Evolutionary conservation across 2,113 vertebrate genomes (phyloP), one percentile per base, ranked within the genome.

Genomic region (Protomyctophum bolini): DNA sequence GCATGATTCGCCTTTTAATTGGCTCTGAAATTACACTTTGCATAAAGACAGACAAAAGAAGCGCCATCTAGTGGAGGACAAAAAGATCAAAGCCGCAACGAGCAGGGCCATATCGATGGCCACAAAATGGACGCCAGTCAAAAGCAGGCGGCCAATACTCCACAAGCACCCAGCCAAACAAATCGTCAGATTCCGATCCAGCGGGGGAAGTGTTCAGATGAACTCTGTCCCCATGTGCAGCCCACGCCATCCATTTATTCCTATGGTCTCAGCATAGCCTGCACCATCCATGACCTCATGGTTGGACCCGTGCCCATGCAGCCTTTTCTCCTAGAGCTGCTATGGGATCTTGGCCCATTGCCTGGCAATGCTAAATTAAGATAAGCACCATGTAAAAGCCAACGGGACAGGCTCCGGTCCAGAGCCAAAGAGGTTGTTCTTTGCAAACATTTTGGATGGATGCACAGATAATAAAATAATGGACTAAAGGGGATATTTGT

Each of bases 221-320:
- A 61, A 61, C 33, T 10, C 15, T 28, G 15, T 60, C 59, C 64
- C 14, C n/a, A n/a, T n/a, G n/a, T n/a, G n/a, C n/a, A 41, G 33
- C 33, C 33, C 21, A 21, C 21, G 21, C 3, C 33, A 41, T 54
- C 61, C 72, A 72, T 80, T 66, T 64, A 77, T 83, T 81, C 62
- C 47, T 72, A 66, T 12, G 65, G 21, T 66, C 29, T 77, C 7
- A 8, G 9, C 15, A n/a, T n/a, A 48, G 63, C 8, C n/a, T n/a
- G n/a, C 3, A 6, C 8, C 50, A 52, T 52, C 7, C 21, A 15
- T 60, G 41, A 57, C 14, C 50, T 65, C 29, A 68, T 54, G 60
- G 45, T 33, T 60, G 2, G 58, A 77, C n/a, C 0, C 11, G 1
- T 6, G 7, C 12, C 57, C 41, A 59, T 0, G 8, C 21, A 21